A percentile compares a stretch with the other conserved stretches of the same genome.
phyloP scores from a whole-genome alignment of 2,113 vertebrate species.

The Bothrops jararaca region DNA sequence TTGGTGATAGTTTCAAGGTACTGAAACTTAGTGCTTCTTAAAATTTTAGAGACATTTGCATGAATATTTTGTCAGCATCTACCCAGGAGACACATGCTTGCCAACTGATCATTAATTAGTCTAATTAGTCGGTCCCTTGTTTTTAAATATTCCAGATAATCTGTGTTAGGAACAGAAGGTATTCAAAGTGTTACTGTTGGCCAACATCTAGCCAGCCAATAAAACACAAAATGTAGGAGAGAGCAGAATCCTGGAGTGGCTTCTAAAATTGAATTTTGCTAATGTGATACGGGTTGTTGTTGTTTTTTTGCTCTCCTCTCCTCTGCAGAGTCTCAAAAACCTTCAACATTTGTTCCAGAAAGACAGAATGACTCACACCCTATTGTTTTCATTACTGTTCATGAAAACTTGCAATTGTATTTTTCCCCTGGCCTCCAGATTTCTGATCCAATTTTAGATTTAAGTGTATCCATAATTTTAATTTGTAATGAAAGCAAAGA shows the following conservation, averaged over 20 bases:
- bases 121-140: neutral
- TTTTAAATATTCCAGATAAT: neutral
- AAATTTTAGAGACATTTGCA: slow-evolving; percentile 2
- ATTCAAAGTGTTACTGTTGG: neutral
- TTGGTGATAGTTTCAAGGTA: neutral
- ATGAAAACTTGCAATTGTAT: neutral
- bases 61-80: neutral
- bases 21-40: neutral
- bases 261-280: neutral
- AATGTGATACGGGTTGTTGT: neutral
- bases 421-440: neutral
- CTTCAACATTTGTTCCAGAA: neutral
- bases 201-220: neutral
- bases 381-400: neutral
- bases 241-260: neutral
- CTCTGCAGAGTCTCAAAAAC: neutral
- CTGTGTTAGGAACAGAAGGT: neutral
- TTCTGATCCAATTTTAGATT: neutral
- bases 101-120: neutral
- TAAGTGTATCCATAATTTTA: neutral
- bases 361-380: neutral
- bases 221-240: neutral
- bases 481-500: neutral
- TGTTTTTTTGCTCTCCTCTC: neutral
- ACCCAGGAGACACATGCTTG: neutral